Conservation (phyloP, 2,888 invertebrate species). For the Hydrotaea diabolus region DNA sequence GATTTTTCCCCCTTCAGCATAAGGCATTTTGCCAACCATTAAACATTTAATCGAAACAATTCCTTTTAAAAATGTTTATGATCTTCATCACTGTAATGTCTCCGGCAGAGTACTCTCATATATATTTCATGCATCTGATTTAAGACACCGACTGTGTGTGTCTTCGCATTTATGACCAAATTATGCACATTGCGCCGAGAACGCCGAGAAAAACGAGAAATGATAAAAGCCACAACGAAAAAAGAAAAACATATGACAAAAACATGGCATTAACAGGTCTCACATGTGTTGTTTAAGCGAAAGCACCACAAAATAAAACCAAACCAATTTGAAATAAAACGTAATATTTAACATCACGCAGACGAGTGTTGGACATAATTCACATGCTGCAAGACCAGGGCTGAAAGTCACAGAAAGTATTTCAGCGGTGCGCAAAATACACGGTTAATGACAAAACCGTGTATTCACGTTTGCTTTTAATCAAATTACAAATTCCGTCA, state of each 20-base stretch:
- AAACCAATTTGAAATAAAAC: not conserved
- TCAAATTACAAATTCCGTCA: conserved; percentile 70
- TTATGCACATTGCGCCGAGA: conserved; percentile 65
- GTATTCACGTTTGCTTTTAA: conserved; percentile 67
- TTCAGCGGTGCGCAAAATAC: not conserved
- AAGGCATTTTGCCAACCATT: no score
- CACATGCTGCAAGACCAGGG: conserved; percentile 1
- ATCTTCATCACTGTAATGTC: no score
- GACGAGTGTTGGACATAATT: conserved; percentile 22
- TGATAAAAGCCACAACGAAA: not conserved
- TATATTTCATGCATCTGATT: no score
- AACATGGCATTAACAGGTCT: conserved; percentile 53
- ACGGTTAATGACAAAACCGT: not conserved
- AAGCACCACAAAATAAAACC: conserved; percentile 26
- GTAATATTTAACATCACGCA: conserved; percentile 30
- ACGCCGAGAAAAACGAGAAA: conserved; percentile 27
- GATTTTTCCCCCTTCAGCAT: no score
- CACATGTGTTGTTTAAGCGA: conserved; percentile 46
- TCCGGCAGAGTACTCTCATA: no score
- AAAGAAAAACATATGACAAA: conserved; percentile 34
- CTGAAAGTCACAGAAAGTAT: not conserved
- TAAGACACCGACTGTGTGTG: no score
- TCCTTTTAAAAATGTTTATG: no score
- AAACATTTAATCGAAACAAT: no score
- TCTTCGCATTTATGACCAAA: conserved; percentile 65